Percentiles rank a stretch among this genome's conserved stretches.
phyloP scores from a whole-genome alignment of 2,888 invertebrate species.

The Trisateles emortualis region DNA sequence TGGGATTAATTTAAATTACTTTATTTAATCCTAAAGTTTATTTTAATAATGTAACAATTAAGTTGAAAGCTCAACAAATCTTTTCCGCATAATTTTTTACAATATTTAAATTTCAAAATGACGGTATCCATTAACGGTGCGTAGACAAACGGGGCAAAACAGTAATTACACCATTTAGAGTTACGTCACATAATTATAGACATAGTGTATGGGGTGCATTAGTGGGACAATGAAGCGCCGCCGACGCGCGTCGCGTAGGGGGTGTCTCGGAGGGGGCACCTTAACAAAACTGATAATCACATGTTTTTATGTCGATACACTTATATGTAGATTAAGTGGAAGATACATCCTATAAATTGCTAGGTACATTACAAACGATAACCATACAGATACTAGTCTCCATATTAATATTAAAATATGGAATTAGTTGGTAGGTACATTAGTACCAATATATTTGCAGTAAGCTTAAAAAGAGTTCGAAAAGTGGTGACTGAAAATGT shows the following conservation, averaged over 20 bases:
- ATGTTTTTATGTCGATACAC: conserved; percentile 40
- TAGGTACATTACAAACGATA: neutral
- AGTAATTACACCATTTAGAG: conserved; percentile 79
- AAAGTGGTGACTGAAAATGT: no score
- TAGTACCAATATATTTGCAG: no score
- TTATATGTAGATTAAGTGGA: conserved; percentile 15
- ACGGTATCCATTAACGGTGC: conserved; percentile 67
- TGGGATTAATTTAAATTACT: no score
- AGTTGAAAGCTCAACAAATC: neutral
- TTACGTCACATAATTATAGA: conserved; percentile 79
- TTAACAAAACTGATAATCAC: conserved; percentile 49
- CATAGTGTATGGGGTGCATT: conserved; percentile 73
- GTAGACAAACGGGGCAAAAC: conserved; percentile 70
- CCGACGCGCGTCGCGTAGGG: conserved; percentile 44
- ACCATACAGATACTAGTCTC: neutral
- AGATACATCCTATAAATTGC: conserved; percentile 8
- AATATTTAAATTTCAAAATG: conserved; percentile 51
- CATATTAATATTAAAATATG: no score
- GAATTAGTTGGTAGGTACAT: no score
- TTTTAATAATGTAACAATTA: neutral
- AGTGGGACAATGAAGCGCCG: conserved; percentile 65
- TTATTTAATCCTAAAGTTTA: no score
- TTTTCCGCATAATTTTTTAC: neutral
- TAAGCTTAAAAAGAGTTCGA: no score
- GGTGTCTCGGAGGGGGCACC: conserved; percentile 41